A percentile compares a stretch with the other conserved stretches of the same genome.
These are phyloP conservation scores for Hanleya hanleyi DNA, from an alignment of 2,888 invertebrate species.

Conservation along the genomic window DNA sequence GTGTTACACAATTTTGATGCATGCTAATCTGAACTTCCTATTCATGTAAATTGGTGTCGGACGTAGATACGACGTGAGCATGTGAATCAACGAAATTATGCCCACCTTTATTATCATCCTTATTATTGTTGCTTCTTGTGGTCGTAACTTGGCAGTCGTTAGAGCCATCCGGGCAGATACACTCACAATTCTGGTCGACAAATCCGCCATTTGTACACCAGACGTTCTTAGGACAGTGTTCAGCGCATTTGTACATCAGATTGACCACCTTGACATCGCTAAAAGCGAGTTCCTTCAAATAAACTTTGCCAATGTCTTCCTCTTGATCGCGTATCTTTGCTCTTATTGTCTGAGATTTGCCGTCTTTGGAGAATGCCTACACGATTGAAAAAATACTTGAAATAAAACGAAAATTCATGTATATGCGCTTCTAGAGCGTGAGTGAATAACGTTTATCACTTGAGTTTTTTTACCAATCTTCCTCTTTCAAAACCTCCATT, in stretches of 20 bases:
- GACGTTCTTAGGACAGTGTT: constrained; percentile 49
- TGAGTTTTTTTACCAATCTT: too few species aligned
- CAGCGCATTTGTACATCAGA: constrained; percentile 64
- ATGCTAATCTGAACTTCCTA: too few species aligned
- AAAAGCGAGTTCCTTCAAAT: constrained; percentile 60
- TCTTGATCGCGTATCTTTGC: constrained; percentile 49
- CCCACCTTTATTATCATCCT: too few species aligned
- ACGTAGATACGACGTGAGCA: too few species aligned
- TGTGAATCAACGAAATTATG: too few species aligned
- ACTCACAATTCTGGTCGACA: constrained; percentile 64
- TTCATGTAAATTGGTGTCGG: too few species aligned
- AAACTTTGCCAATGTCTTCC: constrained; percentile 57
- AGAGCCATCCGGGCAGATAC: constrained; percentile 62
- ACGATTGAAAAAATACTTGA: too few species aligned
- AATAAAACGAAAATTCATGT: too few species aligned
- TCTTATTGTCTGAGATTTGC: constrained; percentile 56
- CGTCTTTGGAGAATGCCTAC: constrained; percentile 65
- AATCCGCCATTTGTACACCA: constrained; percentile 49
- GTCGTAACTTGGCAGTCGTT: constrained; percentile 46
- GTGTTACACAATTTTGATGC: too few species aligned
- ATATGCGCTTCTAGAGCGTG: too few species aligned
- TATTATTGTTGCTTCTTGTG: not conserved
- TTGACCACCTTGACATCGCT: constrained; percentile 63
- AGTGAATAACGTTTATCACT: too few species aligned
- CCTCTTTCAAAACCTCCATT: too few species aligned